phyloP scores from a whole-genome alignment of 1,140 invertebrate genomes.

The Drosophila fuyamai region DNA sequence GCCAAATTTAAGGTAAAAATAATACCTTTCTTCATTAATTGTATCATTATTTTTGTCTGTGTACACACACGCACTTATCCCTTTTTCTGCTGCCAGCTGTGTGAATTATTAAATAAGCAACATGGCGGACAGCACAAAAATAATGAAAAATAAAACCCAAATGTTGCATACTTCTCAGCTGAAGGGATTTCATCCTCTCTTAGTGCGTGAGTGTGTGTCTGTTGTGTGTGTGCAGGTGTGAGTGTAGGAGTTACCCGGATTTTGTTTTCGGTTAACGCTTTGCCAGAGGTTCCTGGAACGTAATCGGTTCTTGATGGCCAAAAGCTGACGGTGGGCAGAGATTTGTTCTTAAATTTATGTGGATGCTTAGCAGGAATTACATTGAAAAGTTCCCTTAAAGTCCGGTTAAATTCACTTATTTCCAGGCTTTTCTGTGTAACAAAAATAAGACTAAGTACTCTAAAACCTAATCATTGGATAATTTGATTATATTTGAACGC shows the following conservation, averaged over 20 bases:
- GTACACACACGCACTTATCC: neutral
- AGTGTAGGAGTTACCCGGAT: conserved; percentile 2
- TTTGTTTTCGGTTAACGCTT: conserved; percentile 42
- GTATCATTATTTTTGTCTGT: neutral
- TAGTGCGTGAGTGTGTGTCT: neutral
- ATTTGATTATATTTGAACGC: no score
- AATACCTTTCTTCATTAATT: neutral
- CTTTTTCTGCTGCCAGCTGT: conserved; percentile 21
- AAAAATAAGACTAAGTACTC: neutral
- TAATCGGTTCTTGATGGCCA: conserved; percentile 46
- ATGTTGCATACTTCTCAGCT: conserved; percentile 38
- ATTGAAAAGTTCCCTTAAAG: neutral
- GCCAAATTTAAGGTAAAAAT: no score
- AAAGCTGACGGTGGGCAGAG: conserved; percentile 36
- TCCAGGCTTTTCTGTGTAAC: neutral
- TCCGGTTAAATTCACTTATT: neutral
- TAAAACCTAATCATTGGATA: no score
- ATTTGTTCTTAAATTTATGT: conserved; percentile 34
- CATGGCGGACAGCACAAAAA: conserved; percentile 43
- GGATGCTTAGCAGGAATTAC: conserved; percentile 13
- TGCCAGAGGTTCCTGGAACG: conserved; percentile 12
- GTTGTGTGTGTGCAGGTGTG: neutral
- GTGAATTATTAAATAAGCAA: conserved; percentile 62
- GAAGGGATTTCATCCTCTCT: conserved; percentile 13
- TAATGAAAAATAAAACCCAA: conserved; percentile 55